A percentile compares a stretch with the other conserved stretches of the same genome.
Evolutionary conservation across 1,140 invertebrate genomes (phyloP).

Genomic region (Bombus impatiens): DNA sequence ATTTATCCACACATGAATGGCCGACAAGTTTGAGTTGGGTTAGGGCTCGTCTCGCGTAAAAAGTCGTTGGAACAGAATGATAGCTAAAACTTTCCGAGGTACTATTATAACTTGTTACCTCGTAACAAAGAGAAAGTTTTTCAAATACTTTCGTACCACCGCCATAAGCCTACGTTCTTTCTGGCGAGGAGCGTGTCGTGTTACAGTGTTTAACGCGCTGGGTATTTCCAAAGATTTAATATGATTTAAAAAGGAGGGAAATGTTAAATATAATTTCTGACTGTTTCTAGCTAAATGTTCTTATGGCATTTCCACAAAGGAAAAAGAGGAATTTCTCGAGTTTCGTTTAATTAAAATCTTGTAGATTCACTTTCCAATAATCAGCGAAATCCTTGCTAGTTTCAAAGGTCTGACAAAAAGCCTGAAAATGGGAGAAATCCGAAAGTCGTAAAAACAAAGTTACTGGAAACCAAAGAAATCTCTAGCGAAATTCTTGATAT

Average conservation of each 20-base stretch:
- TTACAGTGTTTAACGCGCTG: background rate
- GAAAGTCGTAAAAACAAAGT: background rate
- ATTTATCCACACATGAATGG: constrained; percentile 26
- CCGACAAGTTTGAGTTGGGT: background rate
- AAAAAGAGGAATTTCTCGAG: background rate
- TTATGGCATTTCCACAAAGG: background rate
- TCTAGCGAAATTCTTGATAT: background rate
- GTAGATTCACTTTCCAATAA: background rate
- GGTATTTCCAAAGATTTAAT: constrained; percentile 10
- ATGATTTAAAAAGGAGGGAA: background rate
- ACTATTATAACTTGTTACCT: constrained; percentile 47
- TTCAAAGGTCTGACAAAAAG: background rate
- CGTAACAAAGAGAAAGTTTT: constrained; percentile 48
- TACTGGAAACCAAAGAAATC: background rate
- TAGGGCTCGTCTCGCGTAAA: constrained; percentile 19
- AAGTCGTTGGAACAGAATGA: constrained; percentile 30
- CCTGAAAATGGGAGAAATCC: background rate
- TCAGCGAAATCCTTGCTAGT: background rate
- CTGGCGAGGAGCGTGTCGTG: background rate
- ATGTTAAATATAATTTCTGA: background rate
- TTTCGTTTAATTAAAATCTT: background rate
- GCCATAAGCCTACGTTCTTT: constrained; percentile 16
- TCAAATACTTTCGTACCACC: constrained; percentile 40
- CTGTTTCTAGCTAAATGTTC: background rate
- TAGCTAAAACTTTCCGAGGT: constrained; percentile 20